Base-by-base conservation (phyloP, 53 echinoderm and acorn worm genomes). In the Pentamera pediparva region DNA sequence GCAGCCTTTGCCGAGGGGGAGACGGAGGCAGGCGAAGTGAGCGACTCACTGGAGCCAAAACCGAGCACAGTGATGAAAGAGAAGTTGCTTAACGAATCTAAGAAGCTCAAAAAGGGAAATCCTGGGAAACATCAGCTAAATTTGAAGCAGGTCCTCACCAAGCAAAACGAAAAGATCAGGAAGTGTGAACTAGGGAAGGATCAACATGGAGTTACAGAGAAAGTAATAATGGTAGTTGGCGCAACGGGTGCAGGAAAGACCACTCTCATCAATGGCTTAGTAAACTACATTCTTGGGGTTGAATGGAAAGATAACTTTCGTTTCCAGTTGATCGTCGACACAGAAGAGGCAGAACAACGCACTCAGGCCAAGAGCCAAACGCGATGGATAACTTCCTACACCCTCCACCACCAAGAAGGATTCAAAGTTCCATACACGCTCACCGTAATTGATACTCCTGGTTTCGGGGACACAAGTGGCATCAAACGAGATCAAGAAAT, bases 361-460 rank as follows among this genome's bases (percentile, higher is more conserved):
- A 39, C 69, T 2, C 85, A 85, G 39, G 86, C 79, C 30, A 32
- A 74, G 22, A 79, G 79, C 24, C 85, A 85, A 56, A 85, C 85
- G 24, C 54, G 53, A 34, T 37, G 29, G 29, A 72, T 84, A 39
- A 39, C 84, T 38, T 61, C 84, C 0, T 84, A 84, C 40, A 84
- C 84, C 0, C 72, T 84, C 5, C 39, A 78, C 26, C 72, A 62
- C 63, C 6, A 25, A 33, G 35, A 18, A 3, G 35, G 63, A 31
- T 40, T 30, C 32, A 59, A 35, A 3, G 17, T 79, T 37, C 48
- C 75, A 17, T 79, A 69, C 65, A 74, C 75, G 5, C 36, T 84
- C 38, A 74, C 88, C 1, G 39, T 86, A 25, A 82, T 86, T 49
- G 86, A 86, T 37, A 86, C 86, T 1, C 86, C 86, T 3, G 86